phyloP scores from a whole-genome alignment of 2,888 invertebrate species.

The Andrena fulva region DNA sequence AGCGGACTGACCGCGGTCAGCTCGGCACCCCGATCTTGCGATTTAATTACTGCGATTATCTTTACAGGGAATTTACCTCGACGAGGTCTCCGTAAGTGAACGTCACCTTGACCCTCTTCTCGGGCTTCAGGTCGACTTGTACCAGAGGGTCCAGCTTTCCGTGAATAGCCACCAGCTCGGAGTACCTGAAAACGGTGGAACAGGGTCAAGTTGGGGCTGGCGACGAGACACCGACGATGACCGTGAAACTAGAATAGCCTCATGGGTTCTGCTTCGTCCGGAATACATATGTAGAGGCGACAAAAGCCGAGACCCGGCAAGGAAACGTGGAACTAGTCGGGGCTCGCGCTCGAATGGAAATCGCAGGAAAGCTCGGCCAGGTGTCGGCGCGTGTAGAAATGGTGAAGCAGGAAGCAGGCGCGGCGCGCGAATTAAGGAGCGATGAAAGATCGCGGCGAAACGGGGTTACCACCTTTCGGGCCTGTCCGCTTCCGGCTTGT shows the following conservation, averaged over 20 bases:
- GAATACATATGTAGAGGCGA: slow-evolving; percentile 36
- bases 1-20: too few relatives aligned
- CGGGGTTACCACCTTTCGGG: slow-evolving; percentile 89
- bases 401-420: slow-evolving; percentile 33
- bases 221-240: slow-evolving; percentile 13
- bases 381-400: slow-evolving; percentile 1
- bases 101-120: slow-evolving; percentile 94
- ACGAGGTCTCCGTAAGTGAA: slow-evolving; percentile 92
- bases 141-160: slow-evolving; percentile 96
- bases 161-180: slow-evolving; percentile 93
- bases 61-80: slow-evolving; percentile 85
- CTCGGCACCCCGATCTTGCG: too few relatives aligned
- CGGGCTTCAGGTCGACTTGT: slow-evolving; percentile 94
- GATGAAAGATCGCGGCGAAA: background rate
- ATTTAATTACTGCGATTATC: background rate
- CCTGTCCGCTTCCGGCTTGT: slow-evolving; percentile 92
- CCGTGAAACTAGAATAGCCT: slow-evolving; percentile 68
- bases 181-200: slow-evolving; percentile 87
- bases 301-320: slow-evolving; percentile 5
- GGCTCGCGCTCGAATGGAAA: background rate
- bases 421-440: background rate
- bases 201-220: slow-evolving; percentile 48
- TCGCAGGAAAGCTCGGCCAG: background rate
- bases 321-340: slow-evolving; percentile 2
- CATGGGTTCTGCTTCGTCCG: slow-evolving; percentile 39